These are phyloP conservation scores for Bergia puertoricense DNA, from an alignment of 92 coral and sea anemone genomes.

Conservation along the genomic window DNA sequence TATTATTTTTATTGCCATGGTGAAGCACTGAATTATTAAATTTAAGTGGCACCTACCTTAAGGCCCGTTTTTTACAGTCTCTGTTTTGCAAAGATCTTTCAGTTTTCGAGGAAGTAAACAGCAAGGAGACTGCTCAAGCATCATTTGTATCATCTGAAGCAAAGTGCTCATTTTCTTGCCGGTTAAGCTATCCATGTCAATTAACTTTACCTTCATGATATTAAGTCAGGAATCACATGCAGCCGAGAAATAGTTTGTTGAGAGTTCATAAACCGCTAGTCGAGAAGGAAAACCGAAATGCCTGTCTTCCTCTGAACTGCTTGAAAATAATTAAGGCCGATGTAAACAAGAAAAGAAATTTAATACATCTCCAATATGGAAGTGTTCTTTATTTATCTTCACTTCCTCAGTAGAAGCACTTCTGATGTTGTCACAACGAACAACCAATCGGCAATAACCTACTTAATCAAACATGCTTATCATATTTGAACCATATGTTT, in stretches of 20 bases:
- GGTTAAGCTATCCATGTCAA: not conserved
- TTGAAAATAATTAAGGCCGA: not conserved
- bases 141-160: not conserved
- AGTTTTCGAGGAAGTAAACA: not conserved
- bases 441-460: constrained; percentile 12
- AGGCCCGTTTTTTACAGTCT: not conserved
- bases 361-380: constrained; percentile 14
- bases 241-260: not conserved
- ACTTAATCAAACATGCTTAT: constrained; percentile 27
- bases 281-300: not conserved
- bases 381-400: constrained; percentile 19
- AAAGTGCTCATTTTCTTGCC: not conserved
- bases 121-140: not conserved
- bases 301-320: not conserved
- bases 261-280: not conserved
- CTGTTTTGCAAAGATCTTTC: not conserved
- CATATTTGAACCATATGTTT: constrained; percentile 14
- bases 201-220: not conserved
- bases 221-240: not conserved
- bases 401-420: constrained; percentile 32
- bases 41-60: not conserved
- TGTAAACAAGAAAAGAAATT: constrained; percentile 33
- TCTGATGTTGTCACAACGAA: constrained; percentile 20
- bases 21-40: too few relatives aligned
- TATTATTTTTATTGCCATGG: not conserved